Evolutionary conservation across 2,113 vertebrate species (phyloP), one percentile per base, ranked within the genome.

Genomic region (Rostratula benghalensis): DNA sequence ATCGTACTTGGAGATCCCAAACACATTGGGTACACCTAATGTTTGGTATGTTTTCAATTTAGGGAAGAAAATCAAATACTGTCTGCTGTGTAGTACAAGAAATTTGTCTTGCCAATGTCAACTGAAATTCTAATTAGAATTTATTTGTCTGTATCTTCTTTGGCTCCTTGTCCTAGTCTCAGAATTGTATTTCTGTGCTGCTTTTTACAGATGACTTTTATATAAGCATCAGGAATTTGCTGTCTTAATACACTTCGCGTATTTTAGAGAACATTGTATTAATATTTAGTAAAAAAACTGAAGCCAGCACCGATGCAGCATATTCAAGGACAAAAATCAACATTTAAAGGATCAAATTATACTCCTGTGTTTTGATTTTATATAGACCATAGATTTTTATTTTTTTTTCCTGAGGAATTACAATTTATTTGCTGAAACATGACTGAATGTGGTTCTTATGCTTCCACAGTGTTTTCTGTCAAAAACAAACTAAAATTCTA

Each of bases 311-410:
- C 2, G 7, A 14, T 10, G 9, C 3, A 19, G n/a, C 9, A 6
- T 60, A 15, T 6, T 27, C 6, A 30, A 73, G 17, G 35, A 46
- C 10, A 73, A 54, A 83, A 88, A 12, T 5, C 4, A 76, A 10
- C 9, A 37, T 65, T 59, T 76, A 39, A 67, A 51, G 4, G 13
- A 51, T 68, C 3, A 17, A 33, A 37, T 60, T n/a, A 5, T 43
- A 22, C 9, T 77, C 2, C 25, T 0, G 4, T 6, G 61, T 91
- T 88, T 85, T 68, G 7, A 14, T 83, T 79, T 57, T 70, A 13
- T 74, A 1, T n/a, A 37, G 30, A 41, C 39, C 2, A 24, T 35
- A 20, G 6, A 3, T n/a, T n/a, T 2, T 33, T n/a, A 2, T 33
- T 51, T 50, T 28, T 57, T 22, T 85, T 73, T 71, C 37, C 7